Conservation (phyloP, 1,140 invertebrate species). For the Eriosoma lanigerum region DNA sequence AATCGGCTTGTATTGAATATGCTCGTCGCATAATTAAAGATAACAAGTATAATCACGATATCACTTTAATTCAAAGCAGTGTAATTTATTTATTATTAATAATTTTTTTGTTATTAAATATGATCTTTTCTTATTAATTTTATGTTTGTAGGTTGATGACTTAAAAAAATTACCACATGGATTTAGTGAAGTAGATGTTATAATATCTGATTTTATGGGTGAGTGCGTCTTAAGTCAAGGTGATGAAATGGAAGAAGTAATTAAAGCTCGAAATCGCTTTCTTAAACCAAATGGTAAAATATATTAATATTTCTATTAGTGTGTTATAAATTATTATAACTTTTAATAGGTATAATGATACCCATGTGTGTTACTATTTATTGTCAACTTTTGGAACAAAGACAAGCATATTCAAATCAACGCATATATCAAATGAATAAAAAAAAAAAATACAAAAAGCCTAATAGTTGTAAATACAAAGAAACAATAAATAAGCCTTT, state of each 20-base stretch:
- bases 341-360: not conserved
- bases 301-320: not conserved
- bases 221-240: conserved; percentile 23
- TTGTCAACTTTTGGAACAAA: conserved; percentile 19
- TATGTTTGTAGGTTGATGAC: conserved; percentile 21
- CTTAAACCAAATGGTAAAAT: conserved; percentile 14
- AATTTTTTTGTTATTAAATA: not conserved
- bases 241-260: conserved; percentile 26
- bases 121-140: not conserved
- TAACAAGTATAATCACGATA: not conserved
- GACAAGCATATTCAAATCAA: conserved; percentile 1
- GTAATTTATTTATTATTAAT: too few species aligned
- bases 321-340: too few species aligned
- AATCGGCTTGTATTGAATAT: conserved; percentile 33
- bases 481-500: not conserved
- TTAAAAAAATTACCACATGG: not conserved
- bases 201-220: conserved; percentile 31
- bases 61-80: conserved; percentile 17
- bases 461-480: not conserved
- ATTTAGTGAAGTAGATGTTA: conserved; percentile 23
- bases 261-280: conserved; percentile 27
- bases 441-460: not conserved
- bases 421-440: not conserved
- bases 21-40: conserved; percentile 19
- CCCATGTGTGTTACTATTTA: conserved; percentile 2